Conservation (phyloP, 2,113 vertebrate species). For the Pluvianellus socialis region DNA sequence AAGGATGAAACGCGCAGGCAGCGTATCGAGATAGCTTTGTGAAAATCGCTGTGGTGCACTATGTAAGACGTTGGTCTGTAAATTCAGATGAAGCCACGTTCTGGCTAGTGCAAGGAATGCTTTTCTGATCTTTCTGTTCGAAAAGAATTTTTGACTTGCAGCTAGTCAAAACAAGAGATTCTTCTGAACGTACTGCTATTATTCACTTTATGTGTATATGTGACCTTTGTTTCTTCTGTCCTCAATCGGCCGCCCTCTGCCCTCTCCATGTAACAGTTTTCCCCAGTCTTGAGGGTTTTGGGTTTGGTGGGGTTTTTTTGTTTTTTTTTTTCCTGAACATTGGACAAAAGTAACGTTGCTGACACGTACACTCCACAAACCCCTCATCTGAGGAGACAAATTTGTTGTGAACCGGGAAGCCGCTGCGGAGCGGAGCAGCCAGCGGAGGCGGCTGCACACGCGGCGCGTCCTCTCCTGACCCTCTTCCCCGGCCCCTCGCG, state of each 20-base stretch:
- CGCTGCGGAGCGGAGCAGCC: neutral
- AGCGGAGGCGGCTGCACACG: slow-evolving; percentile 52
- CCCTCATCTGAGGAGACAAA: neutral
- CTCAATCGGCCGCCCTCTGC: neutral
- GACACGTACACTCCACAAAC: neutral
- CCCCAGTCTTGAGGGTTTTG: neutral
- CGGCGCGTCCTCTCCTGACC: slow-evolving; percentile 67
- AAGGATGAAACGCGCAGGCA: neutral
- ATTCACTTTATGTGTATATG: neutral
- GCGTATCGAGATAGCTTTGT: neutral
- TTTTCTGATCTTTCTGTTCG: neutral
- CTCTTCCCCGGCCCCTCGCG: slow-evolving; percentile 4
- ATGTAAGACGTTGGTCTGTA: neutral
- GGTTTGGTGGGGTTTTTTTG: no score
- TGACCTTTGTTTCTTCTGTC: neutral
- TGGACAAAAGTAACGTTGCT: neutral
- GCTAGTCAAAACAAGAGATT: neutral
- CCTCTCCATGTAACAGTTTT: neutral
- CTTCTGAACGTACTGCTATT: neutral
- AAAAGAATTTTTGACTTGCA: neutral
- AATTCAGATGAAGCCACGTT: neutral
- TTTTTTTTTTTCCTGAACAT: neutral
- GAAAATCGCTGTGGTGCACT: rapidly evolving
- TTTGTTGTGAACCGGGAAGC: neutral
- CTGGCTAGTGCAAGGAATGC: neutral